Base-by-base conservation (phyloP, 92 coral and sea anemone genomes). In the Anthopleura xanthogrammica region DNA sequence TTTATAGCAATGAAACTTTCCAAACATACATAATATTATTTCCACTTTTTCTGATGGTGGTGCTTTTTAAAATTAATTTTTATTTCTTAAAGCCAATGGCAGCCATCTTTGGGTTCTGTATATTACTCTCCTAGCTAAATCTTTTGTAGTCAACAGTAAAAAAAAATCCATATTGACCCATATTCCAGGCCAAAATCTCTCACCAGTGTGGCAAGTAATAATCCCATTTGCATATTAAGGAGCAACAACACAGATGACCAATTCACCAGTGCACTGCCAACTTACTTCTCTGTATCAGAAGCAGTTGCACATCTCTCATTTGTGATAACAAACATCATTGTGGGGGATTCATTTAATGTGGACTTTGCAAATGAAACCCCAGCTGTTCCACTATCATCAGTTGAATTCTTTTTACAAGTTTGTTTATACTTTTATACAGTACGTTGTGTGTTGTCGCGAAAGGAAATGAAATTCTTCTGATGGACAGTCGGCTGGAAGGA, bases 81-180 rank as follows among this genome's bases (percentile, higher is more conserved):
- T 5, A 50, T 50, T 11, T 50, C 54, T 50, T 5, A 50, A 75
- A 76, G 81, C 82, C 19, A 72, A 83, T 57, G 86, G 87, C 10
- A 76, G 82, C 36, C 76, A 76, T 76, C 77, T 82, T 13, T 83
- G 87, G n/a, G 58, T 77, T 36, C 76, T 83, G 46, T 76, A 60
- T 77, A 82, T 76, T 19, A 4, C 76, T n/a, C 40, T 76, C 7
- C 23, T 83, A 14, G 57, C 76, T 52, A 83, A 83, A 58, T 20
- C 36, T 29, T 22, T 22, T 60, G 39, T 55, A 70, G 10, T 43
- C 13, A 75, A 57, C 48, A 36, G 36, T 58, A 24, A 19, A 54
- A 12, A n/a, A 55, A 57, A 52, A 12, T 74, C 76, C 80, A 73
- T 79, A 3, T 40, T 29, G 42, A 79, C 36, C 36, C 36, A 29